Conservation (phyloP, 2,113 vertebrate species). For the Lophura nycthemera region DNA sequence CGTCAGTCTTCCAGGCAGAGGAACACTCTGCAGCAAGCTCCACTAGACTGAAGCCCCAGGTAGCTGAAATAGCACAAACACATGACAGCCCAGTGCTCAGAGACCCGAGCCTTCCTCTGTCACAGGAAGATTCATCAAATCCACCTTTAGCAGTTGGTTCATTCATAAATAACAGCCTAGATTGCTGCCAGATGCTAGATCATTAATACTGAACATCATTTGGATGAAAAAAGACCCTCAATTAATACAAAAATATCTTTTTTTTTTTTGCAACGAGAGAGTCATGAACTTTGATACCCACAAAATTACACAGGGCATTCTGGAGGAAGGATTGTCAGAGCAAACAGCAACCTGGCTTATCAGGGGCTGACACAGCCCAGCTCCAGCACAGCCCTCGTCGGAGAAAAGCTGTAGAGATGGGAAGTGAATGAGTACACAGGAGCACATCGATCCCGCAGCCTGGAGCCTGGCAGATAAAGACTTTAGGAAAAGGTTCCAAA, state of each 20-base stretch:
- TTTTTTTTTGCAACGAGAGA: not conserved
- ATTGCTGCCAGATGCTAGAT: not conserved
- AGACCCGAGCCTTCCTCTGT: not conserved
- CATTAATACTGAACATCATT: not conserved
- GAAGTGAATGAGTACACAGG: not conserved
- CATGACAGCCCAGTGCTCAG: not conserved
- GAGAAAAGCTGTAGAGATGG: slow-evolving; percentile 1
- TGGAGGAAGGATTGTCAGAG: not conserved
- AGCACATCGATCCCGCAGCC: slow-evolving; percentile 61
- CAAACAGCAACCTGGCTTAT: slow-evolving; percentile 2
- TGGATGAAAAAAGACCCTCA: not conserved
- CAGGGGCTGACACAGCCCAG: slow-evolving; percentile 20
- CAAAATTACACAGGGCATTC: not conserved
- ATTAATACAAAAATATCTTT: not conserved
- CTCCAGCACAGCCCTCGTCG: not conserved
- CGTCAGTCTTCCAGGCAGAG: not conserved
- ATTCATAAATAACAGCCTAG: not conserved
- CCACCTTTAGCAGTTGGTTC: not conserved
- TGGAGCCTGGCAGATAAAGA: slow-evolving; percentile 66
- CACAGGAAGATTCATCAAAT: not conserved
- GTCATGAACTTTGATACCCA: not conserved
- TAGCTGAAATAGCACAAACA: not conserved
- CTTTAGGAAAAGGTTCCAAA: slow-evolving; percentile 44
- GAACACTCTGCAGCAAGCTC: not conserved
- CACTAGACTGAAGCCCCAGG: not conserved